Evolutionary conservation across 1,140 invertebrate genomes (phyloP).

Genomic region (Piezodorus guildinii): DNA sequence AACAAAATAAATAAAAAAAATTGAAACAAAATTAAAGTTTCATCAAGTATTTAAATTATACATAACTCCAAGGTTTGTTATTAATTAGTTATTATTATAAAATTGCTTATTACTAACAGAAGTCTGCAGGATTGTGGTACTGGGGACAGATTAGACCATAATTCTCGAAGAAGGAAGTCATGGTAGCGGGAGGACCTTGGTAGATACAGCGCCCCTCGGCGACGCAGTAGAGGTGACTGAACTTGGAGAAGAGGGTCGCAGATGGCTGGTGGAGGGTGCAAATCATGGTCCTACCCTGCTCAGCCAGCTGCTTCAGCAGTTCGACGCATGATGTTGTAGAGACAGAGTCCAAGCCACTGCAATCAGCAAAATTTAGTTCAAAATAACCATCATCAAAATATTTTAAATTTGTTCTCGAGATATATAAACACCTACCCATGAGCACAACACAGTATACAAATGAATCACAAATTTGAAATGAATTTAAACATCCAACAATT

Average conservation of each 20-base stretch:
- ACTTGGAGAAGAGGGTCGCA: conserved; percentile 53
- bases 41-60: too few species aligned
- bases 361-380: too few species aligned
- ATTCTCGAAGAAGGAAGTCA: conserved; percentile 47
- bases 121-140: conserved; percentile 57
- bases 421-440: too few species aligned
- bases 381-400: too few species aligned
- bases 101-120: conserved; percentile 35
- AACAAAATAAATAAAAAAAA: conserved; percentile 29
- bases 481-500: too few species aligned
- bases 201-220: conserved; percentile 50
- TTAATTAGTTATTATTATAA: too few species aligned
- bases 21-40: too few species aligned
- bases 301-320: conserved; percentile 40
- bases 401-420: too few species aligned
- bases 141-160: conserved; percentile 44
- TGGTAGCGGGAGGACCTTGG: conserved; percentile 37
- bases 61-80: too few species aligned
- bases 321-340: conserved; percentile 46
- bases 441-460: too few species aligned
- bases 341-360: conserved; percentile 47
- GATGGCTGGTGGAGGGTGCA: conserved; percentile 60
- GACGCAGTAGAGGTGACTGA: conserved; percentile 52
- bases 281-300: conserved; percentile 49
- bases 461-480: too few species aligned